Percentiles rank a stretch among this genome's conserved stretches.
These are phyloP conservation scores for Misgurnus mizolepis DNA, from an alignment of 2,113 vertebrate genomes.

Conservation along the genomic window DNA sequence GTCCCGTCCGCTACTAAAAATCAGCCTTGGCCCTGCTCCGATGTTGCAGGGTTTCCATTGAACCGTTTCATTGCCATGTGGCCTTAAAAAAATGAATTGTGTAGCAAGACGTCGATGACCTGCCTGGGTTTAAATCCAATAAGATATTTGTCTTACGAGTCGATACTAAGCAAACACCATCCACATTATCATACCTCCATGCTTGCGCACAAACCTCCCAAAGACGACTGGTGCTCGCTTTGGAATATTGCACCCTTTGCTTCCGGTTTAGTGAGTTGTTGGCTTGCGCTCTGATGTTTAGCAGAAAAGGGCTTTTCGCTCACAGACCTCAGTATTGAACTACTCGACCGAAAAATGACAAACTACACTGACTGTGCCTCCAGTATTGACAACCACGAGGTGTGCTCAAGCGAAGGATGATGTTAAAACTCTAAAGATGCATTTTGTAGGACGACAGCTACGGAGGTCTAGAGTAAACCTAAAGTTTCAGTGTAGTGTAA, in stretches of 20 bases:
- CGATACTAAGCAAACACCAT: background rate
- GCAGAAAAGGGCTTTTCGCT: slow-evolving; percentile 47
- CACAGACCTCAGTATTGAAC: slow-evolving; percentile 50
- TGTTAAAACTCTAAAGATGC: slow-evolving; percentile 48
- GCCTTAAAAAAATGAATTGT: slow-evolving; percentile 63
- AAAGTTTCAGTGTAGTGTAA: background rate
- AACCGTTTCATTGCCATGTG: slow-evolving; percentile 52
- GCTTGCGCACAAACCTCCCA: background rate
- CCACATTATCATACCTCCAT: background rate
- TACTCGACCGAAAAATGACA: slow-evolving; percentile 41
- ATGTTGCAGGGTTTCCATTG: slow-evolving; percentile 44
- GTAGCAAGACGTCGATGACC: slow-evolving; percentile 50
- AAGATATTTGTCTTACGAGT: slow-evolving; percentile 14
- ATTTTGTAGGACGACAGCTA: slow-evolving; percentile 20
- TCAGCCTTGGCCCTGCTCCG: slow-evolving; percentile 48
- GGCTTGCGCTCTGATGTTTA: slow-evolving; percentile 26
- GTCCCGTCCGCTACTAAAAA: slow-evolving; percentile 42
- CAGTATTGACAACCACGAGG: slow-evolving; percentile 54
- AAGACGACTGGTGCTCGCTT: slow-evolving; percentile 29
- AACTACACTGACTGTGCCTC: slow-evolving; percentile 62
- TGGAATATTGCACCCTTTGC: slow-evolving; percentile 20
- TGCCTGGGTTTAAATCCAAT: slow-evolving; percentile 49
- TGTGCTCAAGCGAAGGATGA: slow-evolving; percentile 45
- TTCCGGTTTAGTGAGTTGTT: slow-evolving; percentile 20
- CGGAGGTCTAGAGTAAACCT: slow-evolving; percentile 1